A percentile compares a stretch with the other conserved stretches of the same genome.
These are phyloP conservation scores for Cydia strobilella DNA, from an alignment of 1,140 invertebrate species.

Conservation along the genomic window DNA sequence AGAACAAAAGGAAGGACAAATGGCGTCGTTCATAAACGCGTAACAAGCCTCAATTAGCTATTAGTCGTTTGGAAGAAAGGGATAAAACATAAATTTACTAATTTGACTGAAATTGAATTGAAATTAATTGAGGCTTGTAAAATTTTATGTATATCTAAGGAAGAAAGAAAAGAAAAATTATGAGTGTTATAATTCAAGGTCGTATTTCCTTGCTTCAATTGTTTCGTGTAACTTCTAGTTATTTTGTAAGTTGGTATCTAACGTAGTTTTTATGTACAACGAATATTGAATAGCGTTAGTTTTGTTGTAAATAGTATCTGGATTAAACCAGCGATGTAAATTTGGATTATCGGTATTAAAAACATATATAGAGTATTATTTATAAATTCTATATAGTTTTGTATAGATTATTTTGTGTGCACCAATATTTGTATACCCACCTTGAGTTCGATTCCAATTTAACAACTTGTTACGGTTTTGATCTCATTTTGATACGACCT, in stretches of 20 bases:
- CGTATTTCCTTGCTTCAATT: neutral
- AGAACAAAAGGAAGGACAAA: too few species aligned
- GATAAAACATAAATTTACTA: too few species aligned
- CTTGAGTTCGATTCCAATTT: neutral
- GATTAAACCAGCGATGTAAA: neutral
- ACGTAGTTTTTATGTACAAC: constrained; percentile 46
- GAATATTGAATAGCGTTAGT: constrained; percentile 48
- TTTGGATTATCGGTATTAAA: constrained; percentile 8
- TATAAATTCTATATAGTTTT: constrained; percentile 19
- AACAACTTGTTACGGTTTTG: too few species aligned
- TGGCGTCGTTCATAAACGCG: too few species aligned
- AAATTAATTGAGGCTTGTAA: too few species aligned
- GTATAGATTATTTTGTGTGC: constrained; percentile 29
- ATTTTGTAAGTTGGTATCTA: constrained; percentile 22
- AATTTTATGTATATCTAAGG: too few species aligned
- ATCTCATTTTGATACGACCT: too few species aligned
- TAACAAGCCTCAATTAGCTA: too few species aligned
- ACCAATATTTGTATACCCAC: constrained; percentile 31
- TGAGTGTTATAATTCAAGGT: constrained; percentile 25
- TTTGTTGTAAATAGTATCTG: constrained; percentile 12
- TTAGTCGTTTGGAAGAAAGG: too few species aligned
- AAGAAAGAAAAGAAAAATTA: neutral
- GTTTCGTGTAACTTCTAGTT: constrained; percentile 32
- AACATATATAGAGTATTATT: constrained; percentile 3
- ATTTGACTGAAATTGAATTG: too few species aligned